Evolutionary conservation across 37 sponge, comb jelly and placozoan species (phyloP).

Genomic region (Oopsacas minuta): DNA sequence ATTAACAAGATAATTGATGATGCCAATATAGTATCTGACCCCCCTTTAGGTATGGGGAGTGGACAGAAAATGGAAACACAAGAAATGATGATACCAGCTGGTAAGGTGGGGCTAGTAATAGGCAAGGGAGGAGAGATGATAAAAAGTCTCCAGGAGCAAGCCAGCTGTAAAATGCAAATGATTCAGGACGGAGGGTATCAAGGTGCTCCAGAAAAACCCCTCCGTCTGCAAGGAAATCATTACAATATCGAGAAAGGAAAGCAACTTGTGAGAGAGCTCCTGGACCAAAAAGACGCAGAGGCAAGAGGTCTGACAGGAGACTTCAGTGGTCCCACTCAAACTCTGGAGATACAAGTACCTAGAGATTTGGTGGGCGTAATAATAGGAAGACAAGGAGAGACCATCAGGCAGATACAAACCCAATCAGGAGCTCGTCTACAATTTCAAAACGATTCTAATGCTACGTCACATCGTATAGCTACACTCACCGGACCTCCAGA

Average conservation of each 20-base stretch:
- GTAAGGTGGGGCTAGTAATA: slow-evolving; percentile 92
- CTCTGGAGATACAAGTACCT: slow-evolving; percentile 63
- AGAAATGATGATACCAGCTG: slow-evolving; percentile 74
- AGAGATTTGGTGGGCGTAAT: slow-evolving; percentile 71
- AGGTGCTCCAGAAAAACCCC: slow-evolving; percentile 77
- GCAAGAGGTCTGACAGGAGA: slow-evolving; percentile 35
- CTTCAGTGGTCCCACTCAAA: neutral
- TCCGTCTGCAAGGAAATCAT: slow-evolving; percentile 59
- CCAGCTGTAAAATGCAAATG: slow-evolving; percentile 91
- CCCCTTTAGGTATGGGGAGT: slow-evolving; percentile 32
- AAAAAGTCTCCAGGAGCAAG: slow-evolving; percentile 51
- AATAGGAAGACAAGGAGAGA: slow-evolving; percentile 79
- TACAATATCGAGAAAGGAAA: slow-evolving; percentile 54
- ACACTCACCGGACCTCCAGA: slow-evolving; percentile 55
- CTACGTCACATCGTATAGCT: slow-evolving; percentile 39
- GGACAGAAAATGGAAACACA: neutral
- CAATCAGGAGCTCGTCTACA: slow-evolving; percentile 66
- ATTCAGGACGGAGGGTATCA: slow-evolving; percentile 81
- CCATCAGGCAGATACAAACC: slow-evolving; percentile 74
- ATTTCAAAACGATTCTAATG: slow-evolving; percentile 61
- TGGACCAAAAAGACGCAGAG: slow-evolving; percentile 58
- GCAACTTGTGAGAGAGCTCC: slow-evolving; percentile 49
- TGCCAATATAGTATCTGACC: slow-evolving; percentile 39
- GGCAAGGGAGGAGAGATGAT: slow-evolving; percentile 43
- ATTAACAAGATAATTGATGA: slow-evolving; percentile 45